Base-by-base conservation (phyloP, 2,888 invertebrate species). In the Onthophagus sagittarius region DNA sequence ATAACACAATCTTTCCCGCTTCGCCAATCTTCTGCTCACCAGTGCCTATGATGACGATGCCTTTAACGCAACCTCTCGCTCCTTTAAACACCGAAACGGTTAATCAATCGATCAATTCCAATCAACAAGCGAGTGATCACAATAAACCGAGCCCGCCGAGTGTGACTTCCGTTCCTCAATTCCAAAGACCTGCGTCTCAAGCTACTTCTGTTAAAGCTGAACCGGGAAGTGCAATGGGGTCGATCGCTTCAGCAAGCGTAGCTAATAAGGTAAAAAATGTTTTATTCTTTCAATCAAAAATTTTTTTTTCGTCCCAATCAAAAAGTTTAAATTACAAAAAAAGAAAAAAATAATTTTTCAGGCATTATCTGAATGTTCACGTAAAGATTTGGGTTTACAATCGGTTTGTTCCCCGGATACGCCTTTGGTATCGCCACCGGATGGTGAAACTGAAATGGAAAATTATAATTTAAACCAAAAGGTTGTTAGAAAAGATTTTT, bases 1-100 rank as follows among this genome's bases (percentile, higher is more conserved):
- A 86, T 88, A 70, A 81, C 75, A 83, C 88, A n/a, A 79, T 89
- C 62, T 87, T 88, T 77, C 83, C 85, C 0, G 85, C 88, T 0
- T 80, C 88, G 0, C 88, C 90, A 0, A 87, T 92, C 79, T 86
- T 93, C 84, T 93, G 92, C 80, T 87, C 90, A 15, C 88, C 92
- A 73, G 76, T 86, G 69, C 82, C 85, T 2, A 81, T 86, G 75
- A 75, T 84, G 11, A 82, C 83, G 0, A 77, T 84, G 15, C 81
- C 84, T 9, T 71, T 84, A 63, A 77, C 81, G 0, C 80, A 80
- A 15, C 77, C 79, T 39, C 76, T 80, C 14, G 69, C 82, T 11
- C 70, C 80, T 69, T 69, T 76, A 75, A 67, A 77, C 72, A 74
- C 78, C 63, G 75, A 77, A 72, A 71, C 76, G 14, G 73, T 70